A percentile compares a stretch with the other conserved stretches of the same genome.
These are phyloP conservation scores for Falco concolor DNA, from an alignment of 2,797 vertebrate genomes.

Conservation along the genomic window DNA sequence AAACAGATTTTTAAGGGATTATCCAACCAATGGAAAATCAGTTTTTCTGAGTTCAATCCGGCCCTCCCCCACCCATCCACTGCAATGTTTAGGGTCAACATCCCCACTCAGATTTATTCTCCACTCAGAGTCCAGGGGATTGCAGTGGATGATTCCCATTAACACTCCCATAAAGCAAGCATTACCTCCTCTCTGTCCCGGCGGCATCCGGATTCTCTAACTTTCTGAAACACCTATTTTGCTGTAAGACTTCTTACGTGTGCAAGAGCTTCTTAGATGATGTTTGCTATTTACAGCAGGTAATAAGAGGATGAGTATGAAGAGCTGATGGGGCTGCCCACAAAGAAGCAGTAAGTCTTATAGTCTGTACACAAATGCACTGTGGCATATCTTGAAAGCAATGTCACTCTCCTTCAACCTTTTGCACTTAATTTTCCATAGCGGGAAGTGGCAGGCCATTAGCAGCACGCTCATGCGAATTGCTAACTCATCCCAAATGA, in stretches of 20 bases:
- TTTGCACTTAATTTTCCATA: not conserved
- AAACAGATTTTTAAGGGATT: constrained; percentile 28
- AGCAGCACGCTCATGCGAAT: not conserved
- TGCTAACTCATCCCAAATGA: not conserved
- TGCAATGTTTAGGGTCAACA: not conserved
- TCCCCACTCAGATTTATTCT: not conserved
- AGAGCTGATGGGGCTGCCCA: not conserved
- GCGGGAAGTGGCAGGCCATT: not conserved
- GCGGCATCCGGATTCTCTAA: not conserved
- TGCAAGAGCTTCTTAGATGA: not conserved
- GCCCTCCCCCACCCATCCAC: not conserved
- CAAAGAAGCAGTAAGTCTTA: not conserved
- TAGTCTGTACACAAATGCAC: rapidly evolving
- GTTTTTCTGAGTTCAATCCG: not conserved
- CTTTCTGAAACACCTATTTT: not conserved
- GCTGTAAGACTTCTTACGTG: not conserved
- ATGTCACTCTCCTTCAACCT: not conserved
- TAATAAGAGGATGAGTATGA: not conserved
- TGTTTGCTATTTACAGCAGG: not conserved
- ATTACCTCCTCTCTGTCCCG: not conserved
- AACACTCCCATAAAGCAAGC: not conserved
- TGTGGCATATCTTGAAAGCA: not conserved
- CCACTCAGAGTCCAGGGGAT: rapidly evolving
- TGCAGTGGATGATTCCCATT: not conserved
- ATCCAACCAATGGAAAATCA: not conserved